A percentile compares a stretch with the other conserved stretches of the same genome.
Evolutionary conservation across 2,113 vertebrate genomes (phyloP).

Genomic region (Anguilla japonica): DNA sequence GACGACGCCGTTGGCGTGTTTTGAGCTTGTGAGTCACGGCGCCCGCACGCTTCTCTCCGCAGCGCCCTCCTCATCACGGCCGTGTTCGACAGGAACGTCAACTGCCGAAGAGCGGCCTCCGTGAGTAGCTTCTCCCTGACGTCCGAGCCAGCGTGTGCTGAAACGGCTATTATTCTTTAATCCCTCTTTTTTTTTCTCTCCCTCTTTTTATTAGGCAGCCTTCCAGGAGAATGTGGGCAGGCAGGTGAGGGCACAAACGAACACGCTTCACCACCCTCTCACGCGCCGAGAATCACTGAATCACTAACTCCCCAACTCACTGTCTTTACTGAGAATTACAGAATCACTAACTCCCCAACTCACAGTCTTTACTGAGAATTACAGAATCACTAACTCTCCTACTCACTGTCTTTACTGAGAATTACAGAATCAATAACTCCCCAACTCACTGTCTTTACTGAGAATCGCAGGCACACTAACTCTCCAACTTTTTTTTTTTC

Average conservation of each 20-base stretch:
- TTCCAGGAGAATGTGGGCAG: slow-evolving; percentile 99
- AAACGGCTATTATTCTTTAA: slow-evolving; percentile 38
- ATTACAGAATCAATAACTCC: not conserved
- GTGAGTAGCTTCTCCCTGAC: slow-evolving; percentile 65
- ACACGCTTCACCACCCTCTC: not conserved
- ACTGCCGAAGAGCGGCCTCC: slow-evolving; percentile 86
- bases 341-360: not conserved
- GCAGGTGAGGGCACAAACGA: slow-evolving; percentile 78
- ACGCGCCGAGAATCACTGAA: not conserved
- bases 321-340: not conserved
- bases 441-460: not conserved
- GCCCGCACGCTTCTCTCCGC: slow-evolving; percentile 14
- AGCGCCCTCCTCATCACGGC: slow-evolving; percentile 83
- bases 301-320: not conserved
- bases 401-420: too few species aligned
- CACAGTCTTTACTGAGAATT: not conserved
- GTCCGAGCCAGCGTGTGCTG: not conserved
- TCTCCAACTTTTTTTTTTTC: not conserved
- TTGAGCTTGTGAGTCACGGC: not conserved
- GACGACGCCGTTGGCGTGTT: not conserved
- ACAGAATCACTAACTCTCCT: too few species aligned
- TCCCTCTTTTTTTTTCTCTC: slow-evolving; percentile 17
- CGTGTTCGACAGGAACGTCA: slow-evolving; percentile 83
- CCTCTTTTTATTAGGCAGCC: slow-evolving; percentile 82
- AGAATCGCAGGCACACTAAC: not conserved